phyloP scores from a whole-genome alignment of 1,140 invertebrate species.

The Stenopsyche tienmushanensis region DNA sequence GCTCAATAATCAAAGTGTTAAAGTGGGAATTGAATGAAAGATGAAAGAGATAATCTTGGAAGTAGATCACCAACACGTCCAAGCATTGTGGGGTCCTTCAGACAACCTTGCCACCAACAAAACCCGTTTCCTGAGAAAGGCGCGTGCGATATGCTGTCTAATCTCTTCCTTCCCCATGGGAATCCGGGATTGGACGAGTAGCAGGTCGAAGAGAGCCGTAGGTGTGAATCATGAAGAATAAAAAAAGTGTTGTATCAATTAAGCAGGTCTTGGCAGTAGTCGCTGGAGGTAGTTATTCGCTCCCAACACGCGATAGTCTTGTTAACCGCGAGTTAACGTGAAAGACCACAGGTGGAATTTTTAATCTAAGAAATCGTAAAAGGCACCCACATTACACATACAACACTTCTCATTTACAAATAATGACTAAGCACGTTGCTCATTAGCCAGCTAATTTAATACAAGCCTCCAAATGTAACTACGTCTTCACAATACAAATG shows the following conservation, averaged over 20 bases:
- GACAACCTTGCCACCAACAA: too few relatives aligned
- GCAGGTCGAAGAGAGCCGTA: too few relatives aligned
- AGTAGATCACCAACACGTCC: too few relatives aligned
- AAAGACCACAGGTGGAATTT: not conserved
- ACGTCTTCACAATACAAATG: not conserved
- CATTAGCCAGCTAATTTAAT: not conserved
- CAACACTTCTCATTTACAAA: not conserved
- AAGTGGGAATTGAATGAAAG: too few relatives aligned
- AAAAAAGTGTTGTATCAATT: conserved; percentile 28
- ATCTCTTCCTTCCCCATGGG: too few relatives aligned
- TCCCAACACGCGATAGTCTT: conserved; percentile 22
- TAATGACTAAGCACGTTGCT: not conserved
- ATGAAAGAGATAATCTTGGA: too few relatives aligned
- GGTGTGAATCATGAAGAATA: conserved; percentile 5
- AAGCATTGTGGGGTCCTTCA: too few relatives aligned
- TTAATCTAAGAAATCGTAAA: conserved; percentile 6
- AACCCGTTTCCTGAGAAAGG: too few relatives aligned
- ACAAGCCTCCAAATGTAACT: not conserved
- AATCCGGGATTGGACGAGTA: too few relatives aligned
- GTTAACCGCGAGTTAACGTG: conserved; percentile 9
- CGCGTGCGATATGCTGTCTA: too few relatives aligned
- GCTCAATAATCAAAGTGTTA: too few relatives aligned
- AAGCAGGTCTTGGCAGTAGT: not conserved
- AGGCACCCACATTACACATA: not conserved
- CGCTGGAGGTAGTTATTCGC: conserved; percentile 22